Percentiles rank a stretch among this genome's conserved stretches.
phyloP scores from a whole-genome alignment of 2,113 vertebrate genomes.

The Ammodytes marinus region DNA sequence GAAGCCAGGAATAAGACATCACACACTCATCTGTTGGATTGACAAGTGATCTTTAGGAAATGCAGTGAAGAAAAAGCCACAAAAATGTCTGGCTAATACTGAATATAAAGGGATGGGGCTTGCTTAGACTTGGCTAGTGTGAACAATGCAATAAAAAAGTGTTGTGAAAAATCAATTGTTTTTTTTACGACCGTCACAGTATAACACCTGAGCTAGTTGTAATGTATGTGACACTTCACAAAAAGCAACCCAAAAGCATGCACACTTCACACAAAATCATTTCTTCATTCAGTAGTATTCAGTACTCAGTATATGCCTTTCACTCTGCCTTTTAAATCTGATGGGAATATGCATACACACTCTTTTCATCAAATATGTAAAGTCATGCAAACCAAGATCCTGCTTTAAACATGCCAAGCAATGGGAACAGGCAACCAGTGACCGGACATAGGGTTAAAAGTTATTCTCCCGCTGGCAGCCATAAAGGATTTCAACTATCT shows the following conservation, averaged over 20 bases:
- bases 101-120: too few species aligned
- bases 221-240: not conserved
- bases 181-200: not conserved
- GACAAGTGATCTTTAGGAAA: conserved; percentile 23
- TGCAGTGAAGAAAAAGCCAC: not conserved
- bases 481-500: not conserved
- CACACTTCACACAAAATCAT: not conserved
- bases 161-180: conserved; percentile 4
- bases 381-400: not conserved
- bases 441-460: not conserved
- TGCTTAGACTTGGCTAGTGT: not conserved
- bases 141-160: not conserved
- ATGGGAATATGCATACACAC: not conserved
- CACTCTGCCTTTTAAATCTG: conserved; percentile 2
- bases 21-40: conserved; percentile 13
- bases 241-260: not conserved
- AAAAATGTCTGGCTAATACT: not conserved
- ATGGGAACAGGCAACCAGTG: not conserved
- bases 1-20: conserved; percentile 17
- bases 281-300: not conserved
- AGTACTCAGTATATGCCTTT: not conserved
- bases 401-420: not conserved
- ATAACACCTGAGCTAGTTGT: not conserved
- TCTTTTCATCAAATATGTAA: not conserved
- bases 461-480: not conserved